Conservation (phyloP, 2,797 vertebrate genomes). For the Lacerta bilineata region DNA sequence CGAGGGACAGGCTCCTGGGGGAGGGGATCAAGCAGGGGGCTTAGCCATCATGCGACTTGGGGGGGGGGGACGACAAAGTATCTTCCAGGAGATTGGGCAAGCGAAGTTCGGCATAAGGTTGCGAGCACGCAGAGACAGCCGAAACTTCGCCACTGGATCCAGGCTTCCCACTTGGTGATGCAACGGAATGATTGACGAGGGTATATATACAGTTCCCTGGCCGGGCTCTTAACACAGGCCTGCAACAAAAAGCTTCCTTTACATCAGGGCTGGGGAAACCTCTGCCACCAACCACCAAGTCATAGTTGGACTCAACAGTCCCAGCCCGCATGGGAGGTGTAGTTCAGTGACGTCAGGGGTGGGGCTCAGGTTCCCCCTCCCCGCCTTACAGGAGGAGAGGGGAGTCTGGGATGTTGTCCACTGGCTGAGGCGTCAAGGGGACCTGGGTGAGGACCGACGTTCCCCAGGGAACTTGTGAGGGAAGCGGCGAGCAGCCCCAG, state of each 20-base stretch:
- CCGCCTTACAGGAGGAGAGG: background rate
- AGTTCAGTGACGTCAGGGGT: no score
- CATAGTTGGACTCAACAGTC: no score
- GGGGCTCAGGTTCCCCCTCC: no score
- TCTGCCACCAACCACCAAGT: no score
- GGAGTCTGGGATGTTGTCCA: background rate
- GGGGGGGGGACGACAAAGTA: no score
- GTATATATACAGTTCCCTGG: background rate
- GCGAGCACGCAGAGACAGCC: no score
- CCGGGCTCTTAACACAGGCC: background rate
- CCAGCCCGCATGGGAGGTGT: no score
- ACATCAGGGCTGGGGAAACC: no score
- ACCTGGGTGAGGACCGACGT: background rate
- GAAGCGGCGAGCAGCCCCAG: background rate
- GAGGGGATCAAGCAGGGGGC: background rate
- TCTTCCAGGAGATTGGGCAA: no score
- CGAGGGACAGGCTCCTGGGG: no score
- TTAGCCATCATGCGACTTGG: background rate
- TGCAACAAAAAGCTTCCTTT: background rate
- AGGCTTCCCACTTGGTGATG: background rate
- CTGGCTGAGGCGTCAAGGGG: background rate
- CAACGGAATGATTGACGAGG: background rate
- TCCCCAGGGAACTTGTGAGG: background rate
- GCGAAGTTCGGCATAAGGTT: no score
- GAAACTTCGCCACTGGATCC: accelerated